A percentile compares a stretch with the other conserved stretches of the same genome.
Evolutionary conservation across 2,888 invertebrate species (phyloP).

Genomic region (Lagria hirta): DNA sequence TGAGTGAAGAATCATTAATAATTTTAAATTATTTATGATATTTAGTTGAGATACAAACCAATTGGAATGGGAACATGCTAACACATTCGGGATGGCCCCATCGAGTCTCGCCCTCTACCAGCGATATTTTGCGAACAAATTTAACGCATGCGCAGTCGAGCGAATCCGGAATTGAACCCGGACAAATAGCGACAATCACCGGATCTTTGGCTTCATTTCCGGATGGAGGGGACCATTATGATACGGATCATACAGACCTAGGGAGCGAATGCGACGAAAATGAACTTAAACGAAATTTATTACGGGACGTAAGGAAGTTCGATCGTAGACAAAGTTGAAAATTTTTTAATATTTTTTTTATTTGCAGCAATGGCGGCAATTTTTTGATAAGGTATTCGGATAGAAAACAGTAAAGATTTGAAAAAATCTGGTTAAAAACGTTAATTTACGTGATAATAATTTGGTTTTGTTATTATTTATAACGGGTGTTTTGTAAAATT

Average conservation of each 20-base stretch:
- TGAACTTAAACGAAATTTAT: slow-evolving; percentile 72
- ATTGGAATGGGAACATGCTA: slow-evolving; percentile 40
- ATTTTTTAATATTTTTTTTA: slow-evolving; percentile 39
- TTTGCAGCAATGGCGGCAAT: slow-evolving; percentile 86
- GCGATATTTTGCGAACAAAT: slow-evolving; percentile 43
- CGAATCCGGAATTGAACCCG: slow-evolving; percentile 69
- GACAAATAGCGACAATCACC: slow-evolving; percentile 70
- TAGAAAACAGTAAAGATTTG: neutral
- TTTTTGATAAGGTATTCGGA: slow-evolving; percentile 78
- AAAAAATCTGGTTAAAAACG: too few species aligned
- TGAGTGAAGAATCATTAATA: neutral
- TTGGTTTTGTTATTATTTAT: neutral
- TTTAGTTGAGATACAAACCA: slow-evolving; percentile 20
- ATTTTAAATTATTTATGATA: slow-evolving; percentile 5
- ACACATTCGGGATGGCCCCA: slow-evolving; percentile 54
- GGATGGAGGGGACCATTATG: slow-evolving; percentile 65
- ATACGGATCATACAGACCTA: slow-evolving; percentile 79
- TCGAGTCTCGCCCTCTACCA: slow-evolving; percentile 52
- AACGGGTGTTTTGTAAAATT: neutral
- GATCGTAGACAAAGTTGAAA: neutral
- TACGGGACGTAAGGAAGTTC: slow-evolving; percentile 69
- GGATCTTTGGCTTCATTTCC: slow-evolving; percentile 63
- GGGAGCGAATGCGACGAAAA: slow-evolving; percentile 79
- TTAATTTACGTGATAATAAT: too few species aligned
- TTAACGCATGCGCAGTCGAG: slow-evolving; percentile 50